Evolutionary conservation across 2,113 vertebrate genomes (phyloP), one percentile per base, ranked within the genome.

Genomic region (Ictalurus punctatus): DNA sequence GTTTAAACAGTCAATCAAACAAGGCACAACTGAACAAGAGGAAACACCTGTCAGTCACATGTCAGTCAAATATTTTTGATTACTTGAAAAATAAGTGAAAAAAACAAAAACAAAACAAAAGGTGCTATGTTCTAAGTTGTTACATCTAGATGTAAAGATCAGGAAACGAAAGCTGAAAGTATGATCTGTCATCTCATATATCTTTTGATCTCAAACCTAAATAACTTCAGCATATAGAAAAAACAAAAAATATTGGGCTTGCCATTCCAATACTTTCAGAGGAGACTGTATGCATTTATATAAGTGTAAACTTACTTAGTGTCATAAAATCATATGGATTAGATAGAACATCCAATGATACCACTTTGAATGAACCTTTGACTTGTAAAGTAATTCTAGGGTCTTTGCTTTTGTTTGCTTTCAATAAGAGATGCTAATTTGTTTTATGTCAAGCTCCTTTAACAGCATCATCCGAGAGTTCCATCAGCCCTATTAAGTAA

Each of bases 401-500:
- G 40, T 17, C 19, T 54, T 3, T 34, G 17, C 48, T 27, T 37
- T 44, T 59, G 52, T 61, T 86, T 86, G 83, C 83, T 88, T 88
- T 85, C 27, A 58, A 54, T 52, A 85, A 48, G 21, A 54, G 73
- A 81, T 30, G 56, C 76, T 82, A 48, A 85, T 73, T 58, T 71
- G 54, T 63, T 52, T 34, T 12, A 4, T 74, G 40, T 85, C 74
- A 80, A 79, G 44, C 21, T 63, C 37, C 71, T 79, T 67, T 74
- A 58, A 63, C 23, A 7, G 44, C 27, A 71, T 90, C 52, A 76
- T 83, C 17, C 40, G 8, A 40, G 69, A 12, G 23, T 59, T 86
- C 69, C 79, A 74, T 65, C 84, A 83, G 16, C 30, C 44, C 54
- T 23, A n/a, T 80, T 73, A 81, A 83, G 73, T 44, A 65, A 87